Conservation (phyloP, 2,113 vertebrate species). For the Trichomycterus rosablanca region DNA sequence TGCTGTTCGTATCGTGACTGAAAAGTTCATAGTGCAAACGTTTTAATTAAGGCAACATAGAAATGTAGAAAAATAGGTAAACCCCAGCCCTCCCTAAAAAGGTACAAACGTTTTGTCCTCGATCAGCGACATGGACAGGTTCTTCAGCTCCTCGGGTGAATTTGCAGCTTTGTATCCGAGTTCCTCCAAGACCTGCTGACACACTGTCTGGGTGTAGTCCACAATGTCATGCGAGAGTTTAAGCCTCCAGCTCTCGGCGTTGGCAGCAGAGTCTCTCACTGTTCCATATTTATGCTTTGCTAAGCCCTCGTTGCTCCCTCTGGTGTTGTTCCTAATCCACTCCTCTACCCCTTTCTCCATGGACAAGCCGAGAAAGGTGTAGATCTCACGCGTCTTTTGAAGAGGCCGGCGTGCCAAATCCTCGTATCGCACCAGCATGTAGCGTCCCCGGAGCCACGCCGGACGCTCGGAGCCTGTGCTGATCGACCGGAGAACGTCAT, state of each 20-base stretch:
- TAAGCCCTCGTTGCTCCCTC: conserved; percentile 73
- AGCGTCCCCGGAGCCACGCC: conserved; percentile 82
- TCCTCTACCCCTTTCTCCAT: conserved; percentile 77
- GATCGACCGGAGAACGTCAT: conserved; percentile 85
- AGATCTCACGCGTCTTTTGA: conserved; percentile 86
- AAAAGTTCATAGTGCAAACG: conserved; percentile 72
- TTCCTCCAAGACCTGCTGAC: conserved; percentile 79
- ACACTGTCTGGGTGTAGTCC: conserved; percentile 83
- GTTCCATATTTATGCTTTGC: conserved; percentile 89
- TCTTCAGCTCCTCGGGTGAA: conserved; percentile 83
- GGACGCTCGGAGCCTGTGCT: conserved; percentile 78
- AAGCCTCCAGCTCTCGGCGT: conserved; percentile 88
- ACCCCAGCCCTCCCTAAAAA: conserved; percentile 67
- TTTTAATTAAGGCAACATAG: conserved; percentile 51
- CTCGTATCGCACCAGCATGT: conserved; percentile 91
- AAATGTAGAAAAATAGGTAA: conserved; percentile 51
- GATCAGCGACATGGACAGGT: conserved; percentile 81
- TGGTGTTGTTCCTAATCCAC: conserved; percentile 91
- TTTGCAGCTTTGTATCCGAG: conserved; percentile 80
- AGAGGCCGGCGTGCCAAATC: conserved; percentile 86
- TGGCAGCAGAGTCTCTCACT: conserved; percentile 84
- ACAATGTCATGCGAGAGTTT: conserved; percentile 88
- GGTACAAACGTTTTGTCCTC: conserved; percentile 85
- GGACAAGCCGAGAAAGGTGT: conserved; percentile 80
- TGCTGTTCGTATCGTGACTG: conserved; percentile 37